Base-by-base conservation (phyloP, 2,888 invertebrate species). In the Galerucella pusilla region DNA sequence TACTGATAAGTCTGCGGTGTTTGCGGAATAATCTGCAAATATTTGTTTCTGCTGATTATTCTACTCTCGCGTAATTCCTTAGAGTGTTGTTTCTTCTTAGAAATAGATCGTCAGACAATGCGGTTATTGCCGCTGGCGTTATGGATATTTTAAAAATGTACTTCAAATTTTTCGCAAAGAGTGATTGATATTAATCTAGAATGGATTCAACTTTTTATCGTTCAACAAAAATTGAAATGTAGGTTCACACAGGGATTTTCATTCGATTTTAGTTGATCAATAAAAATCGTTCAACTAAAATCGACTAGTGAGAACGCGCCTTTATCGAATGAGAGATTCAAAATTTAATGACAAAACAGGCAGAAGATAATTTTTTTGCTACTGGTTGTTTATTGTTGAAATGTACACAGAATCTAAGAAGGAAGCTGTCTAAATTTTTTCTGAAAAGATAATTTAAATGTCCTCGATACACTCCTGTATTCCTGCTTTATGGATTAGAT, bases 11-110 rank as follows among this genome's bases (percentile, higher is more conserved):
- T 5, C 52, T 52, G 52, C n/a, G 52, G 52, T 52, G 52, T 57
- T 57, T 57, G 57, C 57, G 10, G 57, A 57, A 57, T 57, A 20
- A 57, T 57, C 16, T 20, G 16, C 57, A 57, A 57, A 57, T 57
- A 57, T 57, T 57, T 57, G 20, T 57, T 57, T 57, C 9, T 57
- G 57, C 20, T 57, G 57, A 57, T 57, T 57, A 57, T 57, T 57
- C 20, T 20, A 16, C 11, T 57, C 57, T 57, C 57, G 57, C 57
- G 57, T 57, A 57, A 57, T 57, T 57, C 57, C 57, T 57, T 11
- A 20, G 57, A 57, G 57, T 57, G 57, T 57, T 57, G 16, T 57
- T 57, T 57, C 57, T 57, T 57, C 57, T 57, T 57, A 9, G 57
- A 57, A 57, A 57, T 57, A 57, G 57, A 57, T 57, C 10, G 57